Evolutionary conservation across 2,113 vertebrate genomes (phyloP).

Genomic region (Prunella himalayana): DNA sequence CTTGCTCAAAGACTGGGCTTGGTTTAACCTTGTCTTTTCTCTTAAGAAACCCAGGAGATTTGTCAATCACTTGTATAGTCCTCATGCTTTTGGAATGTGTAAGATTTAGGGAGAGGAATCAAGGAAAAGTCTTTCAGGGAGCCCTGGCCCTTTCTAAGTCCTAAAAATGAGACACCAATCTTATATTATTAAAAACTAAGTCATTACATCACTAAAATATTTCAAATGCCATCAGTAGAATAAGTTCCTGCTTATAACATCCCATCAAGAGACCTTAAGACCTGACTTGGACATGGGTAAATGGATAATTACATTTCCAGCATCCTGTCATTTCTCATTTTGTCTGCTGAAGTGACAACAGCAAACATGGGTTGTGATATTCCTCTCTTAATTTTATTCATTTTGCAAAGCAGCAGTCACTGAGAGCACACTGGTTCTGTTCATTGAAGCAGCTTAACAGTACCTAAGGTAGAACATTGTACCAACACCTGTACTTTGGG

Average conservation of each 20-base stretch:
- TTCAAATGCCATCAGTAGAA: background rate
- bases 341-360: background rate
- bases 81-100: background rate
- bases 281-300: background rate
- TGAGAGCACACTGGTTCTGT: background rate
- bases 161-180: background rate
- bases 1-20: background rate
- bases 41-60: background rate
- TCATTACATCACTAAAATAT: background rate
- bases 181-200: background rate
- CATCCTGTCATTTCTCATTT: background rate
- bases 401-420: background rate
- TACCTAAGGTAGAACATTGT: background rate
- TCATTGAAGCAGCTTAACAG: background rate
- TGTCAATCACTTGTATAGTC: background rate
- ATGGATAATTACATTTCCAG: background rate
- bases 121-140: background rate
- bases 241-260: background rate
- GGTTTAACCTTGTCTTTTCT: background rate
- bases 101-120: background rate
- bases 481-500: background rate
- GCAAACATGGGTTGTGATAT: background rate
- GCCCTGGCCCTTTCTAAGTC: background rate
- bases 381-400: background rate
- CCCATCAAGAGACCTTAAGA: background rate